phyloP scores from a whole-genome alignment of 2,888 invertebrate species.

The Drosophila ustulata region DNA sequence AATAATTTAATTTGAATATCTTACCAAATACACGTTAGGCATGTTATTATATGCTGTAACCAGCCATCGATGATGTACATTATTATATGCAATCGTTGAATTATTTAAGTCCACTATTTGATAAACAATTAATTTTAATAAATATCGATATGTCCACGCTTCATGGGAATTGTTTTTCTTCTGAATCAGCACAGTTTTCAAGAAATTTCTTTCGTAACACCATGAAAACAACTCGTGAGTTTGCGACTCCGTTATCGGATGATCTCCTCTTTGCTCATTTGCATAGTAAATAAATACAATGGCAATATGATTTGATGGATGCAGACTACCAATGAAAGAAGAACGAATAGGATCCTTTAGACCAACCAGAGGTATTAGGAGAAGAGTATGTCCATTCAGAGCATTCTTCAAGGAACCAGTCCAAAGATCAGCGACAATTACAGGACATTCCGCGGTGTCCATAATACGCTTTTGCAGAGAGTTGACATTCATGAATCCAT shows the following conservation, averaged over 20 bases:
- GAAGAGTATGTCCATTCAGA: background rate
- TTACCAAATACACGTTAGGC: constrained; percentile 11
- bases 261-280: too few relatives aligned
- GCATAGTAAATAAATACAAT: constrained; percentile 2
- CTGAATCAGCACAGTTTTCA: background rate
- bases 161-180: background rate
- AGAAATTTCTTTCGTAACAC: background rate
- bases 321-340: background rate
- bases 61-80: background rate
- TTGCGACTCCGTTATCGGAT: background rate
- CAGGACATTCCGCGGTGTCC: background rate
- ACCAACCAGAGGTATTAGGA: background rate
- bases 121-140: background rate
- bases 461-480: background rate
- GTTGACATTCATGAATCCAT: too few relatives aligned
- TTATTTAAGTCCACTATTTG: background rate
- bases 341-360: background rate
- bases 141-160: background rate
- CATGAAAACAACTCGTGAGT: background rate
- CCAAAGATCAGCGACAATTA: background rate
- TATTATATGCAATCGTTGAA: too few relatives aligned
- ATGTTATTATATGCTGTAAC: background rate
- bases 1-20: too few relatives aligned
- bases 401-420: background rate
- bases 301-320: background rate